Conservation (phyloP, 1,140 invertebrate species). For the Drosophila auraria region DNA sequence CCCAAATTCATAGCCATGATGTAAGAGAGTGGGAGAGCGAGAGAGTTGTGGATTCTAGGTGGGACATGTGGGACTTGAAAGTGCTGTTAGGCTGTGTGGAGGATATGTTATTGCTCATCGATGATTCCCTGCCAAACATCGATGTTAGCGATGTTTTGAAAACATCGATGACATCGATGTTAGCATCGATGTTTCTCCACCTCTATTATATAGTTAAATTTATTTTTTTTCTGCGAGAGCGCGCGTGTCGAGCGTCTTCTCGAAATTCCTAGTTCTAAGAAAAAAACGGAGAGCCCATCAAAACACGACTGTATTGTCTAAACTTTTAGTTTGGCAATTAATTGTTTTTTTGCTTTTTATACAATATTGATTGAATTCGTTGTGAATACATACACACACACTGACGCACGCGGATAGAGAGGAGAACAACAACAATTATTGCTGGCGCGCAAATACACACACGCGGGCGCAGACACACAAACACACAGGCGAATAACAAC, state of each 20-base stretch:
- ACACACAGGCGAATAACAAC: slow-evolving; percentile 8
- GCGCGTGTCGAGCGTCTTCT: not conserved
- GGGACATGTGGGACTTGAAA: too few relatives aligned
- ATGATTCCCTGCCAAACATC: too few relatives aligned
- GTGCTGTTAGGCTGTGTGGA: too few relatives aligned
- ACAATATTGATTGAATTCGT: slow-evolving; percentile 50
- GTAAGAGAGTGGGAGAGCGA: too few relatives aligned
- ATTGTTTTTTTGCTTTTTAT: slow-evolving; percentile 19
- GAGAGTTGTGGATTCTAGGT: too few relatives aligned
- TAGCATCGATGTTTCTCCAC: too few relatives aligned
- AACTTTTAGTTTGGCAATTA: not conserved
- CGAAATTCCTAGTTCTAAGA: slow-evolving; percentile 10
- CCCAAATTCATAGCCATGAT: too few relatives aligned
- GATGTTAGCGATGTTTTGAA: too few relatives aligned
- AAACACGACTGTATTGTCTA: slow-evolving; percentile 1
- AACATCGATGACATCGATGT: too few relatives aligned
- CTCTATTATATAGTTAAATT: slow-evolving; percentile 20
- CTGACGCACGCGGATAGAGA: slow-evolving; percentile 32
- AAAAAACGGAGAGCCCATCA: not conserved
- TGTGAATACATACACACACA: slow-evolving; percentile 22
- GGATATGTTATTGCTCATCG: too few relatives aligned
- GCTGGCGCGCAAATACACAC: slow-evolving; percentile 52
- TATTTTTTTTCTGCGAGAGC: slow-evolving; percentile 25
- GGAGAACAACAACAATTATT: slow-evolving; percentile 30
- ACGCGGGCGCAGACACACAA: not conserved